Evolutionary conservation across 2,113 vertebrate genomes (phyloP).

Genomic region (Carlito syrichta): DNA sequence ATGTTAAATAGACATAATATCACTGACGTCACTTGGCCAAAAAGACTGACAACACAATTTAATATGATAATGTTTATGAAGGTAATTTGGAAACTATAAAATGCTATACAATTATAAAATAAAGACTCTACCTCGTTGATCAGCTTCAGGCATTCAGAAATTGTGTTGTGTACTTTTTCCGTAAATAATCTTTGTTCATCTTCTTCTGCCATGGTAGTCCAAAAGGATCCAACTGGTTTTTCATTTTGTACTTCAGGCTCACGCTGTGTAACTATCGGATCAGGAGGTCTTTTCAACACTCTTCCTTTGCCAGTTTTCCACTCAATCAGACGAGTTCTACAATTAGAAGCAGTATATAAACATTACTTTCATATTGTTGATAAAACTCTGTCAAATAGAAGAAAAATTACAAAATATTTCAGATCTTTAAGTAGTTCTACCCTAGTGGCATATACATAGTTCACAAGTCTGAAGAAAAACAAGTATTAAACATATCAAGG

Average conservation of each 20-base stretch:
- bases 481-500: not conserved
- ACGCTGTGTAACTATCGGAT: not conserved
- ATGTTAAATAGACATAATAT: not conserved
- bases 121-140: conserved; percentile 78
- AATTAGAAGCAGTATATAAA: not conserved
- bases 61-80: not conserved
- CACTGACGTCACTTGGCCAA: not conserved
- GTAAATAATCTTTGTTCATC: conserved; percentile 77
- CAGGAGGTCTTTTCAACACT: conserved; percentile 82
- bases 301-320: conserved; percentile 89
- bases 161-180: conserved; percentile 77
- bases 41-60: not conserved
- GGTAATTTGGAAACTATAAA: not conserved
- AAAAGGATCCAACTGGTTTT: conserved; percentile 68
- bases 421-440: not conserved
- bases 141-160: conserved; percentile 79
- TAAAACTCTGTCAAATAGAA: not conserved
- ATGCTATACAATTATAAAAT: not conserved
- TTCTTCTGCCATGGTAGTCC: conserved; percentile 79
- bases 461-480: not conserved
- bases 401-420: not conserved
- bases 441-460: not conserved
- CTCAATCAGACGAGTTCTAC: conserved; percentile 85
- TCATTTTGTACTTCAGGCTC: conserved; percentile 43
- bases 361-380: not conserved